Evolutionary conservation across 2,888 invertebrate genomes (phyloP), one percentile per base, ranked within the genome.

Genomic region (Epinotia nisella): DNA sequence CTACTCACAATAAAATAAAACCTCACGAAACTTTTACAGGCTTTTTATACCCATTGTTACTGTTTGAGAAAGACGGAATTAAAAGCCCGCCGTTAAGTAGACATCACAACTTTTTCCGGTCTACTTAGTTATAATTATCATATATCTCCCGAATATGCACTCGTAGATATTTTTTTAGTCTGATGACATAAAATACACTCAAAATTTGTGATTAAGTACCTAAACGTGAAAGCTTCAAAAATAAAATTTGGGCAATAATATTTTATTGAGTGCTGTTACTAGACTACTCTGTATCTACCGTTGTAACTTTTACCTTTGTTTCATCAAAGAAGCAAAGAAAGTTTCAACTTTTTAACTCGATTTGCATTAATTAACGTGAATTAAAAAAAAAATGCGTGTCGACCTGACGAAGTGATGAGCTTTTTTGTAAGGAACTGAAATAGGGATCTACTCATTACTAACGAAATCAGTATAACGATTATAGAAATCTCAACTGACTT

Each of bases 31-130:
- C 81, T 86, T 84, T 79, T 78, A 76, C 81, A 77, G 83, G 82
- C 81, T 85, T 86, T 86, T 89, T 86, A 81, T 84, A 83, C 78
- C 81, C 83, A 80, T 79, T 83, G 85, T 84, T 83, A 83, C 83
- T 83, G 80, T 83, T 84, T 79, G 77, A 78, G 78, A 74, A 62
- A 75, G 75, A 72, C 62, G 51, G 71, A 71, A 71, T 70, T 69
- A 83, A 82, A 83, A 83, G 76, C 81, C 76, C 72, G 78, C 77
- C 62, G 51, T 39, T 68, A 41, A 51, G 73, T 59, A 59, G 58
- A 62, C 24, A 41, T 65, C 29, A 55, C 9, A 62, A 73, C 62
- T 62, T 68, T 67, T 67, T 56, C 9, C 51, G 13, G 51, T 58
- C 49, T n/a, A n/a, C n/a, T n/a, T 51, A 53, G 39, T 65, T 65